Percentiles rank a stretch among this genome's conserved stretches.
phyloP scores from a whole-genome alignment of 92 coral and sea anemone species.

The Siderastrea siderea region DNA sequence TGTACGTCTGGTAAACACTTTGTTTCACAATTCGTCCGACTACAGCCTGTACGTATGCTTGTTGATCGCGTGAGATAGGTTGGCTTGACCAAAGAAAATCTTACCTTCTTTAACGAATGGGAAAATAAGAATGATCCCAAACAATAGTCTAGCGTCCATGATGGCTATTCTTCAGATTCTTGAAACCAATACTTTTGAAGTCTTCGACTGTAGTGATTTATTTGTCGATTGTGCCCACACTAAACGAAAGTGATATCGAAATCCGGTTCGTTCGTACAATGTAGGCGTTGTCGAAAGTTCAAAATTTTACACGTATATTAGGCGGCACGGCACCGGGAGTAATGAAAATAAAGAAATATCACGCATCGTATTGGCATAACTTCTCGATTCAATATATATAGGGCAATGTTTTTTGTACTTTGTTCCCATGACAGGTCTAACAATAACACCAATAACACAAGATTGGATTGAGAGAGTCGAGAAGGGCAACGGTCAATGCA shows the following conservation, averaged over 20 bases:
- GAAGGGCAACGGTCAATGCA: too few species aligned
- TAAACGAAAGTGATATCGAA: not conserved
- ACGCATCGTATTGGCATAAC: not conserved
- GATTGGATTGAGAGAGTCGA: too few species aligned
- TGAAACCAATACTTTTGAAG: not conserved
- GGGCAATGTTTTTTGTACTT: too few species aligned
- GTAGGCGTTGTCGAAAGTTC: constrained; percentile 16
- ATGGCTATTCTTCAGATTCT: too few species aligned
- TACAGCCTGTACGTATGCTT: too few species aligned
- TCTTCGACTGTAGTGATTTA: not conserved
- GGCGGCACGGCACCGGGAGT: not conserved
- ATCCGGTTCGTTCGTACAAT: constrained; percentile 5
- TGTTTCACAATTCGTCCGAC: too few species aligned
- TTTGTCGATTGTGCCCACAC: not conserved
- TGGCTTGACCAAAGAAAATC: constrained; percentile 1
- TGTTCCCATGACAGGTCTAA: not conserved
- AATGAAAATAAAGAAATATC: constrained; percentile 3
- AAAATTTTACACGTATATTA: constrained; percentile 20
- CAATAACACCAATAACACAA: too few species aligned
- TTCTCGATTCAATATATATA: too few species aligned
- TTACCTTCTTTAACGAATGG: constrained; percentile 10
- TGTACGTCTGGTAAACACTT: too few species aligned
- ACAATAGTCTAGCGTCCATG: not conserved
- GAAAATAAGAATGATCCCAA: not conserved
- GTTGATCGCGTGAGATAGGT: not conserved